Evolutionary conservation across 2,797 vertebrate genomes (phyloP).

Genomic region (Semaprochilodus insignis): DNA sequence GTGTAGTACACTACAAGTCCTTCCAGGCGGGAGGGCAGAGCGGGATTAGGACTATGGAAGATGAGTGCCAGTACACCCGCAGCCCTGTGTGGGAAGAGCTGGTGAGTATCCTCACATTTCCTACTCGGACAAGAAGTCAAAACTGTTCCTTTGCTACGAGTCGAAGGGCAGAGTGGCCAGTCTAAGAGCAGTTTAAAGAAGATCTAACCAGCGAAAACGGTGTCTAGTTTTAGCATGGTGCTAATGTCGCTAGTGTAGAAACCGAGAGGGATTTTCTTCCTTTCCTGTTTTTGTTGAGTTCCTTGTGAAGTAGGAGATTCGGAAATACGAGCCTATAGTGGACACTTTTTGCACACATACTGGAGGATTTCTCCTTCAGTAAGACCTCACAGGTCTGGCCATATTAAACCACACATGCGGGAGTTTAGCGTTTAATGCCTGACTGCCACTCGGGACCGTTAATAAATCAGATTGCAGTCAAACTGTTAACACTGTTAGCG

Average conservation of each 20-base stretch:
- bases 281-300: conserved; percentile 11
- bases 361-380: neutral
- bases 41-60: conserved; percentile 83
- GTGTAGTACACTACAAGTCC: conserved; percentile 16
- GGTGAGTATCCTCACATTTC: conserved; percentile 80
- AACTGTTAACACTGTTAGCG: too few relatives aligned
- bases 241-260: neutral
- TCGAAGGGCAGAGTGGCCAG: neutral
- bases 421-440: neutral
- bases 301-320: neutral
- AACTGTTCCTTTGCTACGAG: neutral
- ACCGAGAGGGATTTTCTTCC: neutral
- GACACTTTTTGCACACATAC: neutral
- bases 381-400: too few relatives aligned
- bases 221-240: neutral
- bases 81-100: conserved; percentile 93
- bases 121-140: conserved; percentile 16
- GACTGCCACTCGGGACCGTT: too few relatives aligned
- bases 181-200: too few relatives aligned
- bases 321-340: neutral
- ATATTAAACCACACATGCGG: too few relatives aligned
- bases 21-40: conserved; percentile 62
- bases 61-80: conserved; percentile 81
- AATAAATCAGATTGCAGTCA: too few relatives aligned
- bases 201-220: neutral